phyloP scores from a whole-genome alignment of 2,888 invertebrate species.

The Camptogramma bilineatum region DNA sequence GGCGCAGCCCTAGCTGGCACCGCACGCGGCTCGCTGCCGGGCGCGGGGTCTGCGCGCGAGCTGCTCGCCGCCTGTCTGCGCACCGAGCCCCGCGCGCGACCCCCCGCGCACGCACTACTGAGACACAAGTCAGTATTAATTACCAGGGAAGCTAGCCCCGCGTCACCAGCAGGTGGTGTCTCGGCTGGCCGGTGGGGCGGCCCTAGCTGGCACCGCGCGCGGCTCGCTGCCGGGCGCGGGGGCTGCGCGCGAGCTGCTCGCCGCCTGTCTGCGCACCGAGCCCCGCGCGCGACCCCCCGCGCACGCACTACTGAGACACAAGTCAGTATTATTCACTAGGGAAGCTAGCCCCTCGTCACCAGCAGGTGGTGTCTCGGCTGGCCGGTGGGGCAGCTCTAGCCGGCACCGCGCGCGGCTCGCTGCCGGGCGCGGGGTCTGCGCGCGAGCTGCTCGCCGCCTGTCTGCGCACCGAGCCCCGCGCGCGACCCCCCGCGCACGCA shows the following conservation, averaged over 20 bases:
- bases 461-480: conserved; percentile 87
- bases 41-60: conserved; percentile 71
- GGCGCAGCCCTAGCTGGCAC: conserved; percentile 64
- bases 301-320: conserved; percentile 87
- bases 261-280: conserved; percentile 86
- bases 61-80: conserved; percentile 82
- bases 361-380: conserved; percentile 75
- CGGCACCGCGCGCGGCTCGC: conserved; percentile 51
- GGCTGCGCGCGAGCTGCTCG: conserved; percentile 79
- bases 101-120: conserved; percentile 86
- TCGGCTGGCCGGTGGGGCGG: conserved; percentile 70
- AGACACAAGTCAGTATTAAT: conserved; percentile 86
- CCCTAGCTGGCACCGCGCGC: conserved; percentile 58
- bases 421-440: conserved; percentile 67
- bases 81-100: conserved; percentile 88
- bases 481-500: conserved; percentile 86
- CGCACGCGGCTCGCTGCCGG: conserved; percentile 59
- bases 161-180: conserved; percentile 79
- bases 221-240: conserved; percentile 62
- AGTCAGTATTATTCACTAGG: no score
- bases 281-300: conserved; percentile 87
- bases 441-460: conserved; percentile 83
- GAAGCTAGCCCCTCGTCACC: conserved; percentile 77
- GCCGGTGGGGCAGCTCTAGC: conserved; percentile 70
- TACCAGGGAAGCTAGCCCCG: conserved; percentile 79